Evolutionary conservation across 2,797 vertebrate genomes (phyloP).

Genomic region (Danio albolineatus): DNA sequence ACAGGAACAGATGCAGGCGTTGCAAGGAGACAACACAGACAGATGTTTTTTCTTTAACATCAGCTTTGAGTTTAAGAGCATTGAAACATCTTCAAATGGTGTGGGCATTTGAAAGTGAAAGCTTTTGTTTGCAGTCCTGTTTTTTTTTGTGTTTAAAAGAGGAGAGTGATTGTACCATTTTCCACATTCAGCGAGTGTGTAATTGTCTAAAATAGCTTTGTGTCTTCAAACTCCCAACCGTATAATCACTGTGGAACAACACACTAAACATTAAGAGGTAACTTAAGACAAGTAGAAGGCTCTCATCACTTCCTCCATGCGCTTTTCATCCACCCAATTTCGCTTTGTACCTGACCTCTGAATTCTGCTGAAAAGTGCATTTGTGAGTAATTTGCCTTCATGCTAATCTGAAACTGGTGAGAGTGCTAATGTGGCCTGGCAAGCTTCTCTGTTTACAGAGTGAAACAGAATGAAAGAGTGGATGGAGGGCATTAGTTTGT

Average conservation of each 20-base stretch:
- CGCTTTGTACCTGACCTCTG: not conserved
- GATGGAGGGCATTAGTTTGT: slow-evolving; percentile 14
- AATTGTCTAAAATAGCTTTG: slow-evolving; percentile 41
- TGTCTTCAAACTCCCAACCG: slow-evolving; percentile 27
- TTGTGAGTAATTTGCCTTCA: slow-evolving; percentile 14
- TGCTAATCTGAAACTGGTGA: slow-evolving; percentile 24
- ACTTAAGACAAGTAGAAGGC: slow-evolving; percentile 10
- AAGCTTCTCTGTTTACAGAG: slow-evolving; percentile 28
- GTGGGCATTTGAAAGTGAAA: not conserved
- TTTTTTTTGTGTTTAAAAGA: slow-evolving; percentile 2
- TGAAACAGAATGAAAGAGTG: slow-evolving; percentile 17
- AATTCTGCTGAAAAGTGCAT: not conserved
- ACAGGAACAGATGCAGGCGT: no score
- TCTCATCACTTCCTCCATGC: slow-evolving; percentile 1
- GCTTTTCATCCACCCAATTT: not conserved
- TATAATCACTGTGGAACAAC: slow-evolving; percentile 37
- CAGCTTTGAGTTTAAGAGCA: not conserved
- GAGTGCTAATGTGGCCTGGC: not conserved
- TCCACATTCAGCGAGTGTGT: slow-evolving; percentile 35
- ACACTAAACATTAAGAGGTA: slow-evolving; percentile 17
- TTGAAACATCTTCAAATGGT: not conserved
- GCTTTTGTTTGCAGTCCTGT: not conserved
- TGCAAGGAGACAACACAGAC: no score
- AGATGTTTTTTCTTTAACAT: no score
- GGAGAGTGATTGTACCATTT: slow-evolving; percentile 5